phyloP scores from a whole-genome alignment of 2,113 vertebrate species.

The Peromyscus californicus region DNA sequence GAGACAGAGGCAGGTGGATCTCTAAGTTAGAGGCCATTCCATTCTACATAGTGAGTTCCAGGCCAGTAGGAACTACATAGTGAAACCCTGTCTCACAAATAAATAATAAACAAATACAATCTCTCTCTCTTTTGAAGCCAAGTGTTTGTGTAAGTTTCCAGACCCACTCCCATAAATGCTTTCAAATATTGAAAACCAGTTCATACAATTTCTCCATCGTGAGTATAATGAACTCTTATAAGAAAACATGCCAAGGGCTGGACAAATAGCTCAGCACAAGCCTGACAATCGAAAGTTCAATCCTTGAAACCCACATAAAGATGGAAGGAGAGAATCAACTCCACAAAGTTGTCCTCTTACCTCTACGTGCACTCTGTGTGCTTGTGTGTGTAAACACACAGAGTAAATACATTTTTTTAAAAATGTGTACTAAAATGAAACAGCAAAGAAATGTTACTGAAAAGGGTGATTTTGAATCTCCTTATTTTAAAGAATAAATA shows the following conservation, averaged over 20 bases:
- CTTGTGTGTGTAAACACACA: not conserved
- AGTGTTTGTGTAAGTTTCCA: not conserved
- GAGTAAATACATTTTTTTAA: not conserved
- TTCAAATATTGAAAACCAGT: not conserved
- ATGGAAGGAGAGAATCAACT: not conserved
- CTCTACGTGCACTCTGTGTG: not conserved
- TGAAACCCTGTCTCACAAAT: not conserved
- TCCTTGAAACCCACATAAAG: not conserved
- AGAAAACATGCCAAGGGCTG: not conserved
- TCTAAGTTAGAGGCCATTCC: not conserved
- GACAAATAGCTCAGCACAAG: not conserved
- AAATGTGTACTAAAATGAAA: constrained; percentile 32
- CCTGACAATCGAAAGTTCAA: not conserved
- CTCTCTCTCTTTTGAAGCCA: not conserved
- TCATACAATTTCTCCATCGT: not conserved
- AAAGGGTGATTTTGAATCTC: constrained; percentile 32
- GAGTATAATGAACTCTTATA: constrained; percentile 15
- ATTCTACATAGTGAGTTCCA: not conserved
- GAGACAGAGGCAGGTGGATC: not conserved
- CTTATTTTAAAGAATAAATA: constrained; percentile 30
- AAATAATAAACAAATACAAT: not conserved
- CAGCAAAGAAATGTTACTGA: not conserved
- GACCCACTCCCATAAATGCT: not conserved
- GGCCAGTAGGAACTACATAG: not conserved
- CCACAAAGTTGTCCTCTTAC: not conserved